Percentiles rank a stretch among this genome's conserved stretches.
phyloP scores from a whole-genome alignment of 2,113 vertebrate genomes.

The Raphicerus campestris region DNA sequence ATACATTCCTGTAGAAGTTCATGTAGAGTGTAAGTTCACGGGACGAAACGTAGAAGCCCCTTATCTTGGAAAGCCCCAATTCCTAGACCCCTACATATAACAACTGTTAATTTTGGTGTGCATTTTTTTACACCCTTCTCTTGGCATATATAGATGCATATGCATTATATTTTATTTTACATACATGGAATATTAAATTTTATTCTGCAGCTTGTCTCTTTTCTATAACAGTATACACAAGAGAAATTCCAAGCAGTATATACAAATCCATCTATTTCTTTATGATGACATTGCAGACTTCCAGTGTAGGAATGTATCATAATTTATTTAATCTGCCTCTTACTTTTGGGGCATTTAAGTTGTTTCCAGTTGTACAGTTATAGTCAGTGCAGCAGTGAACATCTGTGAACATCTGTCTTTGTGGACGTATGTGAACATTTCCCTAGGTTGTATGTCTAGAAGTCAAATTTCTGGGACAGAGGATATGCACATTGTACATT shows the following conservation, averaged over 20 bases:
- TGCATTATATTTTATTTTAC: background rate
- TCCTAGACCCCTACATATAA: background rate
- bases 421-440: background rate
- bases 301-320: background rate
- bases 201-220: background rate
- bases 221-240: background rate
- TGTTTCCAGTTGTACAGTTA: background rate
- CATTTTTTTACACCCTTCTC: background rate
- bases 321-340: background rate
- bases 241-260: background rate
- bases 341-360: background rate
- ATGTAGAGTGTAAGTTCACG: background rate
- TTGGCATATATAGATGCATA: background rate
- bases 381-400: background rate
- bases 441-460: background rate
- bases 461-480: conserved; percentile 34
- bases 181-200: conserved; percentile 32
- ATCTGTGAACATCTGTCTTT: conserved; percentile 19
- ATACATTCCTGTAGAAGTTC: background rate
- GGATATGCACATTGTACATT: background rate
- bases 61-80: background rate
- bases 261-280: conserved; percentile 7
- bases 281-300: background rate
- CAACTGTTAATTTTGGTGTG: background rate
- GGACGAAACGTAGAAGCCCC: background rate